These are phyloP conservation scores for Melanogrammus aeglefinus DNA, from an alignment of 2,797 vertebrate species.

Conservation along the genomic window DNA sequence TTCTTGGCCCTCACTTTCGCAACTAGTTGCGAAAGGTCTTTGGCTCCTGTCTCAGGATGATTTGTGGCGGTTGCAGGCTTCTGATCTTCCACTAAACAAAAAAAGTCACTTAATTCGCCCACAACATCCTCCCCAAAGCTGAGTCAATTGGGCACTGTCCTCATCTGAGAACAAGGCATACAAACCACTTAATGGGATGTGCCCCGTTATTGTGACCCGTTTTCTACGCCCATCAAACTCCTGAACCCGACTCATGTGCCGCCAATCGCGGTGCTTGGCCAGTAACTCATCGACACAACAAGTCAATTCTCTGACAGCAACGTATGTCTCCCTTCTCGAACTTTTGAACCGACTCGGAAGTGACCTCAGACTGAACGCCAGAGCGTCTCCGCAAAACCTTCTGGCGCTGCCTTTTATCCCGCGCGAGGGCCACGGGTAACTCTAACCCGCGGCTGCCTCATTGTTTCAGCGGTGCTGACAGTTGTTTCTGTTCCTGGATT, in stretches of 20 bases:
- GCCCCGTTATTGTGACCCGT: background rate
- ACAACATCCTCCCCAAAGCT: background rate
- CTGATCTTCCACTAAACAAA: background rate
- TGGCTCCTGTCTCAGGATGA: background rate
- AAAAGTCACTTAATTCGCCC: background rate
- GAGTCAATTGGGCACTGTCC: background rate
- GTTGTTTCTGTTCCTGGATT: conserved; percentile 54
- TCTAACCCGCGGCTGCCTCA: conserved; percentile 36
- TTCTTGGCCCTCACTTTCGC: conserved; percentile 16
- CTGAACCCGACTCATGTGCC: background rate
- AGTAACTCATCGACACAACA: conserved; percentile 27
- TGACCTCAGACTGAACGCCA: conserved; percentile 58
- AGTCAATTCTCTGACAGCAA: conserved; percentile 64
- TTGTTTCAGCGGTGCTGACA: conserved; percentile 58
- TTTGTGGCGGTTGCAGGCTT: conserved; percentile 16
- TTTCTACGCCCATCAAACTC: background rate
- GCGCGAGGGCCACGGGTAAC: conserved; percentile 29
- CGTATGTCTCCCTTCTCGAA: conserved; percentile 62
- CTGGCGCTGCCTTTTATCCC: conserved; percentile 49
- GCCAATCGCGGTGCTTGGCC: conserved; percentile 19
- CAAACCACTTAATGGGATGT: background rate
- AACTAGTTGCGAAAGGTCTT: background rate
- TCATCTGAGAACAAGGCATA: background rate
- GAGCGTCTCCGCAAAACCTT: conserved; percentile 55
- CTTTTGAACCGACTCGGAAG: conserved; percentile 65